Evolutionary conservation across 2,113 vertebrate species (phyloP).

Genomic region (Eulacestoma nigropectus): DNA sequence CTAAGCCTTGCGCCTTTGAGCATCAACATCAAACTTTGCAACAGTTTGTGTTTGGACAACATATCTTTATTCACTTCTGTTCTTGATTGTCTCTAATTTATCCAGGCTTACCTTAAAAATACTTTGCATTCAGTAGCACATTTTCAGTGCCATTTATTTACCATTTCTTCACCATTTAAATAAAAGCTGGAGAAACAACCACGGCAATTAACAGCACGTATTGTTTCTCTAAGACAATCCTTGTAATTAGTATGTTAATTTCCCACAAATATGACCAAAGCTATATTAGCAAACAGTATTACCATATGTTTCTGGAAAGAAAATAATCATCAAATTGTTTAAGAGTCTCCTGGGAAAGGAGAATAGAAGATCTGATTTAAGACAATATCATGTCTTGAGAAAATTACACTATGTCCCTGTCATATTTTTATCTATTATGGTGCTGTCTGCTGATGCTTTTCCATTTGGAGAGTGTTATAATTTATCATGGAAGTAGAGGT

Average conservation of each 20-base stretch:
- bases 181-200: conserved; percentile 27
- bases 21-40: background rate
- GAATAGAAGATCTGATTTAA: conserved; percentile 38
- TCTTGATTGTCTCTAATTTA: background rate
- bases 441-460: conserved; percentile 26
- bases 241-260: conserved; percentile 64
- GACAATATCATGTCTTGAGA: conserved; percentile 21
- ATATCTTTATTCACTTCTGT: background rate
- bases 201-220: conserved; percentile 17
- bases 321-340: conserved; percentile 61
- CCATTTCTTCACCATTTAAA: conserved; percentile 14
- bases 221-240: conserved; percentile 50
- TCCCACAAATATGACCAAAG: conserved; percentile 48
- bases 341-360: conserved; percentile 43
- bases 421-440: conserved; percentile 27
- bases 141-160: conserved; percentile 12
- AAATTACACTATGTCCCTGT: conserved; percentile 24
- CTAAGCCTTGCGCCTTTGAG: background rate
- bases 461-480: background rate
- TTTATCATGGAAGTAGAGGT: background rate
- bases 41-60: background rate
- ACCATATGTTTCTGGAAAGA: conserved; percentile 52
- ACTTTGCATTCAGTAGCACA: background rate
- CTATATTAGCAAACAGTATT: conserved; percentile 52
- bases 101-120: background rate